A percentile compares a stretch with the other conserved stretches of the same genome.
These are phyloP conservation scores for Apogon hyalosoma DNA, from an alignment of 2,797 vertebrate species.

Conservation along the genomic window DNA sequence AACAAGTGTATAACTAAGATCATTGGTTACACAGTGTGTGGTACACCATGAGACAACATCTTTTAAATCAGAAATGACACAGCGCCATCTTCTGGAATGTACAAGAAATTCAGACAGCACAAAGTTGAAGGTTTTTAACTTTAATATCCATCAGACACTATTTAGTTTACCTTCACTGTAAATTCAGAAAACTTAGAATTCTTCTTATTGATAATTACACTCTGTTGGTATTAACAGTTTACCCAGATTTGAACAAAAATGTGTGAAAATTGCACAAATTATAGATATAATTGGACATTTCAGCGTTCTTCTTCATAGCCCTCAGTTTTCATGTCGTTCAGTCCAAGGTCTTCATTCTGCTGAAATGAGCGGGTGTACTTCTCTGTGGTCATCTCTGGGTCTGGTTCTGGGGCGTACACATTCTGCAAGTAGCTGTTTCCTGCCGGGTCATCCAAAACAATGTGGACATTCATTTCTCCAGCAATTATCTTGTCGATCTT, in stretches of 20 bases:
- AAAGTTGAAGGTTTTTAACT: neutral
- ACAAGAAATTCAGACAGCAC: constrained; percentile 39
- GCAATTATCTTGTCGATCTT: constrained; percentile 88
- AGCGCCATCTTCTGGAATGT: constrained; percentile 66
- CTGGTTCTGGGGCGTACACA: constrained; percentile 91
- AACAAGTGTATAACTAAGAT: constrained; percentile 31
- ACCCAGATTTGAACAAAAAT: constrained; percentile 46
- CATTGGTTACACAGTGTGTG: constrained; percentile 28
- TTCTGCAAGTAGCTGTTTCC: constrained; percentile 99
- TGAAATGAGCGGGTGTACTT: constrained; percentile 89
- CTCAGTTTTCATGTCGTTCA: constrained; percentile 97
- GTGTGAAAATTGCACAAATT: constrained; percentile 24
- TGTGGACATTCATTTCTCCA: constrained; percentile 79
- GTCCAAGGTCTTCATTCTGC: constrained; percentile 94
- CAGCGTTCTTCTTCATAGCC: constrained; percentile 79
- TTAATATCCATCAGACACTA: neutral
- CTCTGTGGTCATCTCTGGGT: constrained; percentile 90
- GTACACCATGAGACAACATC: neutral
- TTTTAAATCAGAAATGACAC: constrained; percentile 24
- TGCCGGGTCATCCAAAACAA: constrained; percentile 92
- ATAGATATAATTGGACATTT: constrained; percentile 19
- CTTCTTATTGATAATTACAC: neutral
- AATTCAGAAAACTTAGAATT: constrained; percentile 48
- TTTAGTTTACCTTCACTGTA: constrained; percentile 2
- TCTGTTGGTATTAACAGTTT: neutral